Evolutionary conservation across 2,113 vertebrate genomes (phyloP), one percentile per base, ranked within the genome.

Genomic region (Rhombomys opimus): DNA sequence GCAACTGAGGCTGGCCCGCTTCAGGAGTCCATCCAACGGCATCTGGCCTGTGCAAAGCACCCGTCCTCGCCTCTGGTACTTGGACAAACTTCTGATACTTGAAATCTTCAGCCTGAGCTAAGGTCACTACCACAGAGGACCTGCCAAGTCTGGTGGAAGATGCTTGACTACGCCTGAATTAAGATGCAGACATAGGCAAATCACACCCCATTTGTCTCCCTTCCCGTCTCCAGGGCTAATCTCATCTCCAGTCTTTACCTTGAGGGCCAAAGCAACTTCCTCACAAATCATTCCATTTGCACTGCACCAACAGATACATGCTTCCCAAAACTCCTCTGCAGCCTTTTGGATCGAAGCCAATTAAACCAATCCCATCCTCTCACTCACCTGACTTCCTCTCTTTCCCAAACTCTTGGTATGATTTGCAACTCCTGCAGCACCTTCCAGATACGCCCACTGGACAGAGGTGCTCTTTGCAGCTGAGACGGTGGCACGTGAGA

Each of bases 401-500:
- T 93, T 77, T 67, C 32, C 0, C 13, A 46, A 35, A n/a, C 78
- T 92, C 82, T 73, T 89, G 94, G 4, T 77, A 68, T 59, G 27
- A 52, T 82, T 50, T 67, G 87, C 38, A 17, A 89, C 94, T 27
- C 59, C 17, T 46, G 81, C 38, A 1, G 1, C 77, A 77, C 96
- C 94, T 85, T 27, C 17, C 41, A 88, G 92, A 95, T 89, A 41
- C 57, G 4, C 38, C 59, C 94, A 50, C 7, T 67, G 94, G 9
- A 65, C 67, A 70, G 88, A 97, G 67, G 76, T 92, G 7, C 1
- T 76, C 52, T 95, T 91, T 81, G 50, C 89, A 59, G 80, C n/a
- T 2, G 2, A 32, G 76, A 91, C 86, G 94, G 96, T 0, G 70
- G 92, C 93, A 95, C 98, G 54, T 80, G 93, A 96, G 92, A 67